Evolutionary conservation across 1,140 invertebrate genomes (phyloP).

Genomic region (Drosophila ercepeae): DNA sequence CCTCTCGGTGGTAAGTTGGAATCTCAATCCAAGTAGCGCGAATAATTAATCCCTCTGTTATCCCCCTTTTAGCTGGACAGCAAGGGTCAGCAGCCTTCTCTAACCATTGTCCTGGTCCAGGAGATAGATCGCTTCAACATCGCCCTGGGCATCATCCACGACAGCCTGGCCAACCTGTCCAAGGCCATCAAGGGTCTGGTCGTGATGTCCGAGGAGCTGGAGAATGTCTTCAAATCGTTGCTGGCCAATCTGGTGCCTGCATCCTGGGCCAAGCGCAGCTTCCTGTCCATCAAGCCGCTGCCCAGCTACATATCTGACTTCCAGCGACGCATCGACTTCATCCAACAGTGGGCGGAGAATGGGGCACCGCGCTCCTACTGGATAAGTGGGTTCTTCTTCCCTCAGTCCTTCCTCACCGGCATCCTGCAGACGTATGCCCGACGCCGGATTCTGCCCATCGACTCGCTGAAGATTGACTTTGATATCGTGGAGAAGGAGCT

Average conservation of each 20-base stretch:
- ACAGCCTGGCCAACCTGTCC: slow-evolving; percentile 89
- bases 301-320: slow-evolving; percentile 93
- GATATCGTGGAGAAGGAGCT: slow-evolving; percentile 85
- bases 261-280: slow-evolving; percentile 92
- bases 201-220: slow-evolving; percentile 94
- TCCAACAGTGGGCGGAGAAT: slow-evolving; percentile 89
- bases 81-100: slow-evolving; percentile 89
- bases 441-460: slow-evolving; percentile 92
- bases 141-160: slow-evolving; percentile 88
- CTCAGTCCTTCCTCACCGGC: slow-evolving; percentile 95
- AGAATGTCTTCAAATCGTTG: slow-evolving; percentile 91
- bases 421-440: slow-evolving; percentile 93
- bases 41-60: not conserved
- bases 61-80: slow-evolving; percentile 84
- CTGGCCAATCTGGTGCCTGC: slow-evolving; percentile 91
- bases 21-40: not conserved
- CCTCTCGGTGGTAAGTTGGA: slow-evolving; percentile 84
- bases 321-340: slow-evolving; percentile 90
- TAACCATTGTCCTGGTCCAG: slow-evolving; percentile 93
- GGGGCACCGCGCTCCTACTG: slow-evolving; percentile 92
- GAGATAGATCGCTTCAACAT: slow-evolving; percentile 94
- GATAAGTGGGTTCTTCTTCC: slow-evolving; percentile 96
- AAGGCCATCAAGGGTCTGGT: slow-evolving; percentile 94
- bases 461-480: slow-evolving; percentile 93
- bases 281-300: slow-evolving; percentile 93